Conservation (phyloP, 2,113 vertebrate genomes). For the Elgaria multicarinata region DNA sequence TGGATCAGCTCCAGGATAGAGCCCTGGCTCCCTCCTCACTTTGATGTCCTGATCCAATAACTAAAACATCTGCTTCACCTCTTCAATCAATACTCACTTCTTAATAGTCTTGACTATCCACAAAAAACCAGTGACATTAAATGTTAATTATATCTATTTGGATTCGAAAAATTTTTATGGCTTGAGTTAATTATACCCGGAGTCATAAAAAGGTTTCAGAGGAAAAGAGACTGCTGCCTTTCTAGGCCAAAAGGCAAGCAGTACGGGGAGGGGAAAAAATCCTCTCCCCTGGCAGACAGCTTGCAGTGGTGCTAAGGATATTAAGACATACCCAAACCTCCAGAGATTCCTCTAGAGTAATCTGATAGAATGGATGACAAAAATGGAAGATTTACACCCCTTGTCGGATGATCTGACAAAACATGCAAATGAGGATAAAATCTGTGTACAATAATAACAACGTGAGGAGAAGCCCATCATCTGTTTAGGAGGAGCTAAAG, state of each 20-base stretch:
- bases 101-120: conserved; percentile 73
- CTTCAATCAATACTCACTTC: conserved; percentile 71
- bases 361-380: background rate
- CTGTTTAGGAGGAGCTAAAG: background rate
- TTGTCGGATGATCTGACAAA: background rate
- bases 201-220: conserved; percentile 79
- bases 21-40: conserved; percentile 38
- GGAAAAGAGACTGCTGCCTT: conserved; percentile 65
- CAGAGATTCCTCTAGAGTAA: background rate
- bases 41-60: conserved; percentile 33
- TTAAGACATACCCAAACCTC: background rate
- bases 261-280: conserved; percentile 1
- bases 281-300: background rate
- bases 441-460: background rate
- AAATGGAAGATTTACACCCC: background rate
- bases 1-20: conserved; percentile 34
- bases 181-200: conserved; percentile 78
- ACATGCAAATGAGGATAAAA: background rate
- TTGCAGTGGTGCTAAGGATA: background rate
- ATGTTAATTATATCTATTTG: conserved; percentile 81
- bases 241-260: conserved; percentile 31
- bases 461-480: background rate
- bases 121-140: conserved; percentile 78
- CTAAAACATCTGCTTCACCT: conserved; percentile 72
- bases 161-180: conserved; percentile 76